phyloP scores from a whole-genome alignment of 2,888 invertebrate genomes.

The Lasioglossum calceatum region DNA sequence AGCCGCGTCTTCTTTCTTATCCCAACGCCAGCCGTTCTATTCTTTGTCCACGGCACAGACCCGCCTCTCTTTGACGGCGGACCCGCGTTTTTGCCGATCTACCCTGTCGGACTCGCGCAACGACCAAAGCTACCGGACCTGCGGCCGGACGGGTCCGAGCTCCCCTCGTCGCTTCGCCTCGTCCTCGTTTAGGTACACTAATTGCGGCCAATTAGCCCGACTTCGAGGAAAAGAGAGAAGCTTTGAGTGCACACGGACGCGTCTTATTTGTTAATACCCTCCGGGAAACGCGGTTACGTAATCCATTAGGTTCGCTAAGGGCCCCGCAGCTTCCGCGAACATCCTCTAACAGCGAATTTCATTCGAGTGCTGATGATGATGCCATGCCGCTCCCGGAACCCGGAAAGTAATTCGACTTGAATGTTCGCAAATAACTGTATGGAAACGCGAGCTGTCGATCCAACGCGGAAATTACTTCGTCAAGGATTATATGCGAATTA shows the following conservation, averaged over 20 bases:
- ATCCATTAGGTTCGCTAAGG: background rate
- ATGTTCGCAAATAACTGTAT: background rate
- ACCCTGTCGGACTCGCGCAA: conserved; percentile 2
- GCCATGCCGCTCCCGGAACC: background rate
- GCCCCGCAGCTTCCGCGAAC: background rate
- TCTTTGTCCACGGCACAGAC: conserved; percentile 24
- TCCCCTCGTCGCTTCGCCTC: background rate
- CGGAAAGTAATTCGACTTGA: background rate
- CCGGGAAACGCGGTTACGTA: background rate
- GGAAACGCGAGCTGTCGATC: background rate
- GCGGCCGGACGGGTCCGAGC: conserved; percentile 21
- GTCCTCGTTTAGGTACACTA: conserved; percentile 45
- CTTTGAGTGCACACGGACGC: conserved; percentile 1
- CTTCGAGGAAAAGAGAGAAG: background rate
- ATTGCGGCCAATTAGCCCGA: conserved; percentile 51
- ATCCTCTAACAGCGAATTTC: background rate
- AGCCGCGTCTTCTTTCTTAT: conserved; percentile 25
- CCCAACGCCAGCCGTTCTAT: background rate
- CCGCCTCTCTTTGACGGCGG: conserved; percentile 45
- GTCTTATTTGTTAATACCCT: conserved; percentile 17
- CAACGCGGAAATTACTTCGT: background rate
- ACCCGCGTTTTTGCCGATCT: conserved; percentile 41
- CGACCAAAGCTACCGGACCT: conserved; percentile 3
- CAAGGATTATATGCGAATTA: background rate
- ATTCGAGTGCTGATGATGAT: background rate